phyloP scores from a whole-genome alignment of 2,113 vertebrate genomes.

The Erpornis zantholeuca region DNA sequence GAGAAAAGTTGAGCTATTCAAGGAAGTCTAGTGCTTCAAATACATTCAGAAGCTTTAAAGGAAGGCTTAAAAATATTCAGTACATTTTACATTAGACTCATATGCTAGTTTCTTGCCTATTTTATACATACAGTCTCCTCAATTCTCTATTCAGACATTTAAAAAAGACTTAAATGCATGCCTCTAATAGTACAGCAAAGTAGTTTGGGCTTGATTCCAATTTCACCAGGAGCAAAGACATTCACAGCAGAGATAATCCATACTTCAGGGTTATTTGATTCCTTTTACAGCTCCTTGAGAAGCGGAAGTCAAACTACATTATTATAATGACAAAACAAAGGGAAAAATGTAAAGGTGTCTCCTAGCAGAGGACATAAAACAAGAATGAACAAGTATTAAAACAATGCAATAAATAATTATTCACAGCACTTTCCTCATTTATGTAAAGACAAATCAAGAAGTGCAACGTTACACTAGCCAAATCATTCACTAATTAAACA shows the following conservation, averaged over 20 bases:
- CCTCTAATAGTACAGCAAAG: background rate
- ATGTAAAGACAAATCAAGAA: background rate
- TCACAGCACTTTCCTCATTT: background rate
- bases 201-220: background rate
- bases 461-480: background rate
- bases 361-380: background rate
- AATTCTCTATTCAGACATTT: background rate
- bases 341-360: background rate
- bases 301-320: background rate
- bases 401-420: background rate
- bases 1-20: background rate
- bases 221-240: background rate
- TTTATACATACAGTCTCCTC: background rate
- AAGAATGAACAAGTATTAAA: background rate
- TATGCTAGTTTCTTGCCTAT: background rate
- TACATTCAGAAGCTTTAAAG: background rate
- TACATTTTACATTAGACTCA: accelerated
- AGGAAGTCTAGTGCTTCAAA: background rate
- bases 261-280: background rate
- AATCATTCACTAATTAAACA: background rate
- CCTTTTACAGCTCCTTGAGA: background rate
- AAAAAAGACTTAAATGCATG: background rate
- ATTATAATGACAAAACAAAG: background rate
- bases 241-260: background rate
- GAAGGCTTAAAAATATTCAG: background rate